Base-by-base conservation (phyloP, 2,113 vertebrate species). In the Labeo catla region DNA sequence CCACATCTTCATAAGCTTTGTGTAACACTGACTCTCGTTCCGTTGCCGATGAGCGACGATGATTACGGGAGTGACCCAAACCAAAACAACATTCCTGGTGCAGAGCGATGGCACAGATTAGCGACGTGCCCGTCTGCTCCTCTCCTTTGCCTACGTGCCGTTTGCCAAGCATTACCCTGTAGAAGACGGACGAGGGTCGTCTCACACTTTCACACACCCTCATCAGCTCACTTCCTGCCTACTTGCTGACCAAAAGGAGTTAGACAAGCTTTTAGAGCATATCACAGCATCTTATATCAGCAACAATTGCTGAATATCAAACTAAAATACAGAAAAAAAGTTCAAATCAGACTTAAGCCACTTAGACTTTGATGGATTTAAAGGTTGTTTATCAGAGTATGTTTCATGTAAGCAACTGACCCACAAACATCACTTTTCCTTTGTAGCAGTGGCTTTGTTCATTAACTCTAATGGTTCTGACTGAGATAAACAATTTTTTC, bases 41-140 rank as follows among this genome's bases (percentile, higher is more conserved):
- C 83, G 12, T 49, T 83, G 59, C 21, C 61, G 86, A 90, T 89
- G 86, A 85, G 82, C 39, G 39, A 85, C 59, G 45, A 70, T 91
- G 89, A 90, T 91, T 88, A 79, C 45, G 43, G 86, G 85, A 88
- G 50, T 65, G 52, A 84, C 84, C 82, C 70, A 87, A 87, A 83
- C 65, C 88, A 84, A 87, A 88, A 89, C 87, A 87, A 87, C 78
- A 91, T 90, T 88, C 90, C 86, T 82, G 78, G 66, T 76, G 76
- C 81, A 76, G 63, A 72, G 66, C 5, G 90, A 91, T 90, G 70
- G 72, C 72, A 57, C 65, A 86, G 89, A 90, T 91, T 90, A 89
- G 86, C 16, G 28, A 21, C 43, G 57, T 79, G 84, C 83, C 59
- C 52, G 86, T 87, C 86, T 87, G 78, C 54, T 65, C 34, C 61